These are phyloP conservation scores for Arge pagana DNA, from an alignment of 2,888 invertebrate species.

Conservation along the genomic window DNA sequence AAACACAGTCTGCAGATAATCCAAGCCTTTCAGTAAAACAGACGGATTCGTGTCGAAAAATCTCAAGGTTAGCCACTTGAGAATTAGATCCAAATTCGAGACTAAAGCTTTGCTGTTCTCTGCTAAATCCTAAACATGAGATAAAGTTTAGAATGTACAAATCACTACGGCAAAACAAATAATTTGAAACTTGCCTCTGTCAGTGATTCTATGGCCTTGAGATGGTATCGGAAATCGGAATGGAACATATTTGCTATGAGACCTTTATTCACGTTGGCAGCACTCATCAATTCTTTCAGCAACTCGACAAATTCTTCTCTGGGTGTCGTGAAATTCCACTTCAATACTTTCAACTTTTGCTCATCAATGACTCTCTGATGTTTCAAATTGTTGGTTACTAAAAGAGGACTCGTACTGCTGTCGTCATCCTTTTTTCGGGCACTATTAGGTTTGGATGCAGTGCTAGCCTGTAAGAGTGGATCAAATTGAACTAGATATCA, in stretches of 20 bases:
- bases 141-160: slow-evolving; percentile 2
- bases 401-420: slow-evolving; percentile 73
- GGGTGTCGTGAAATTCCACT: slow-evolving; percentile 95
- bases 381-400: slow-evolving; percentile 84
- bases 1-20: slow-evolving; percentile 86
- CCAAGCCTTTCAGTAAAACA: slow-evolving; percentile 92
- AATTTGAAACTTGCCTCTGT: slow-evolving; percentile 63
- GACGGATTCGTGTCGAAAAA: slow-evolving; percentile 99
- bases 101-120: slow-evolving; percentile 80
- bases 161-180: too few species aligned
- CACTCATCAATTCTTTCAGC: slow-evolving; percentile 86
- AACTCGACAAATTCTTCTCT: slow-evolving; percentile 93
- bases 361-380: slow-evolving; percentile 94
- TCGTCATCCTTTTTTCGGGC: slow-evolving; percentile 83
- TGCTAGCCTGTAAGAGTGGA: slow-evolving; percentile 29
- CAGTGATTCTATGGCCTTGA: slow-evolving; percentile 92
- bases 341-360: slow-evolving; percentile 87
- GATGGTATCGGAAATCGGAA: slow-evolving; percentile 88
- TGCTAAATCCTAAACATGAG: slow-evolving; percentile 67
- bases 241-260: slow-evolving; percentile 93
- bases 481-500: too few species aligned
- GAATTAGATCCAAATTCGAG: slow-evolving; percentile 89
- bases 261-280: slow-evolving; percentile 84
- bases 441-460: slow-evolving; percentile 43
- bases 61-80: slow-evolving; percentile 94